Evolutionary conservation across 2,797 vertebrate genomes (phyloP), one percentile per base, ranked within the genome.

Genomic region (Myiotriccus ornatus): DNA sequence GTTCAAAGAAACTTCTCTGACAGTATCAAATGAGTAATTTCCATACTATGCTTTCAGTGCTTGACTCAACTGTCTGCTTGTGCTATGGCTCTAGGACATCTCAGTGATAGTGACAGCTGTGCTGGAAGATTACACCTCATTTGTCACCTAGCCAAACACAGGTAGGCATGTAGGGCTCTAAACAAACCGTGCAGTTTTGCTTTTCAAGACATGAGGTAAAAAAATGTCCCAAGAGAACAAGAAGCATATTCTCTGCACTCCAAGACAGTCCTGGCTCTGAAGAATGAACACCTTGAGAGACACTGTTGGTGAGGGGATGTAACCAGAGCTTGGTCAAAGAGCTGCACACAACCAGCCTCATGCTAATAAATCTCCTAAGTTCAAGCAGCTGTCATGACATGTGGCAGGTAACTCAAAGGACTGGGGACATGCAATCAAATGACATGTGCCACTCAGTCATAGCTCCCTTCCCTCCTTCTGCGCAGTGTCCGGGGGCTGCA

Each of bases 391-490:
- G 41, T 64, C 39, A 39, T 41, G 46, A 87, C 41, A 53, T 21
- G 20, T 43, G 35, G 65, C 76, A 85, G 25, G 59, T 77, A 77
- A 56, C 44, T 74, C 3, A 28, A 90, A 94, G 34, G 64, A 76
- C 25, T 41, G 80, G 39, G 35, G 23, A 89, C 37, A 59, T 25
- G 47, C 63, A 80, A 70, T 46, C 75, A 94, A 83, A 82, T 82
- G 63, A 88, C 82, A 91, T 60, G 85, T 52, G n/a, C 47, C n/a
- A 80, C 25, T 56, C 70, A 81, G 44, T 43, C 74, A 59, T 22
- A 93, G 64, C 41, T 83, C 50, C n/a, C 41, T 78, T 86, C 80
- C 46, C 34, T 71, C 75, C 57, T 84, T 34, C 74, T 57, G 47
- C 2, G 1, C n/a, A 53, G 14, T 43, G 34, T 79, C 87, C 65